Evolutionary conservation across 2,113 vertebrate species (phyloP), one percentile per base, ranked within the genome.

Genomic region (Sialia sialis): DNA sequence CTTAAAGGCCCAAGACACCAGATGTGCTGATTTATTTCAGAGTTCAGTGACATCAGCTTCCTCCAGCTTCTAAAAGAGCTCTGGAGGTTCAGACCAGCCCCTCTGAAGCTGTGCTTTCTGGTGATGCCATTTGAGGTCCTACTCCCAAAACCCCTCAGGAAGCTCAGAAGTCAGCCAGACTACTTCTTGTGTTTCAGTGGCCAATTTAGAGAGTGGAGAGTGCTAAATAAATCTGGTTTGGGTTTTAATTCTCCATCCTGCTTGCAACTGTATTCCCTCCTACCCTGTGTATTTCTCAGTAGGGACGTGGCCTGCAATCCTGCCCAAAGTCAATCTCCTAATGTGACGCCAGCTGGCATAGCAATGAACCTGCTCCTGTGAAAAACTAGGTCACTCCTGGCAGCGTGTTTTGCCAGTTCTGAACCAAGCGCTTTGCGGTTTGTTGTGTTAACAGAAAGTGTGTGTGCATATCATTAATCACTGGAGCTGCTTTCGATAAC

Each of bases 331-430:
- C 87, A 55, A 16, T 92, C 69, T 95, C 93, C 90, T 82, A 84
- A 88, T 34, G 76, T 46, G 68, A 86, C 0, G 32, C 94, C 84
- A 95, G 91, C 93, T 95, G 88, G 94, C 78, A 46, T 9, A 62
- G 87, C 25, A 64, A 69, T 66, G 87, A 96, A 84, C 88, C 59
- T 36, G 74, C 84, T 94, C 89, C 85, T 26, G 34, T 38, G 70
- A 25, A 81, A 83, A 97, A 93, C 69, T 93, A 80, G 96, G 94
- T 97, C 96, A 79, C 38, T 88, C 84, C 89, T 86, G 4, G 1
- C 94, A 62, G 85, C 3, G 1, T 32, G 43, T 68, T 87, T 55
- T 75, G 72, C 93, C 66, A 44, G 64, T 18, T 82, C 89, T 41
- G 75, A 95, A 82, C 72, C 54, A 4, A 91, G 92, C 1, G 8